phyloP scores from a whole-genome alignment of 2,113 vertebrate genomes.

The Eubucco bourcierii region DNA sequence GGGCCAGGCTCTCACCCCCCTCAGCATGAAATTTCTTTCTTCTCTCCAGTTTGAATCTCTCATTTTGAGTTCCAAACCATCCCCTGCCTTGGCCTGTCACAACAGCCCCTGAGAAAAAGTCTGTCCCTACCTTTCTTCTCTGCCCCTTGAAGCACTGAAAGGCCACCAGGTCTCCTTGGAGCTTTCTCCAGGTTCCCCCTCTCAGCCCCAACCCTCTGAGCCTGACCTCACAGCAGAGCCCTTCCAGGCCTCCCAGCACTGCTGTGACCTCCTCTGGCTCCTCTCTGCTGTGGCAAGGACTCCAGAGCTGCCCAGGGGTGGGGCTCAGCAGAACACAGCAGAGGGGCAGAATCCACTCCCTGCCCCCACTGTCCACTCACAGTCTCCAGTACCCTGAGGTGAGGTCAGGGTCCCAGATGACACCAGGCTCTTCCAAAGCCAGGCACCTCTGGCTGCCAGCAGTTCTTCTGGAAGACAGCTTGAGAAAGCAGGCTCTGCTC shows the following conservation, averaged over 20 bases:
- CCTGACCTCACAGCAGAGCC: background rate
- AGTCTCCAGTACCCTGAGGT: rapidly evolving
- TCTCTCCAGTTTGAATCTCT: background rate
- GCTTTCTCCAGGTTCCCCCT: background rate
- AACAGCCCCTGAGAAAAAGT: background rate
- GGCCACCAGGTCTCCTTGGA: background rate
- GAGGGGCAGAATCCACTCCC: background rate
- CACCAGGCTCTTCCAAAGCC: background rate
- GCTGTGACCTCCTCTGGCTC: background rate
- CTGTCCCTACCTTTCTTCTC: background rate
- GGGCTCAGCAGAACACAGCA: background rate
- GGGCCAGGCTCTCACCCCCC: too few relatives aligned
- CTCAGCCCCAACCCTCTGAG: background rate
- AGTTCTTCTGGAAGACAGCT: background rate
- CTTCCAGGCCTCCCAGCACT: background rate
- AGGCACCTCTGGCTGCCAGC: background rate
- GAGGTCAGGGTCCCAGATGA: rapidly evolving
- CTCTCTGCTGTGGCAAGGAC: background rate
- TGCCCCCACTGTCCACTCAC: background rate
- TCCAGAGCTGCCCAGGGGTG: background rate
- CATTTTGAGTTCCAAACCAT: background rate
- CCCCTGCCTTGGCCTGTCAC: background rate
- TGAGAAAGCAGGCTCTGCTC: background rate
- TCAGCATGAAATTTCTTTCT: background rate
- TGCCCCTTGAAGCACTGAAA: background rate